Evolutionary conservation across 2,113 vertebrate species (phyloP), one percentile per base, ranked within the genome.

Genomic region (Heloderma charlesbogerti): DNA sequence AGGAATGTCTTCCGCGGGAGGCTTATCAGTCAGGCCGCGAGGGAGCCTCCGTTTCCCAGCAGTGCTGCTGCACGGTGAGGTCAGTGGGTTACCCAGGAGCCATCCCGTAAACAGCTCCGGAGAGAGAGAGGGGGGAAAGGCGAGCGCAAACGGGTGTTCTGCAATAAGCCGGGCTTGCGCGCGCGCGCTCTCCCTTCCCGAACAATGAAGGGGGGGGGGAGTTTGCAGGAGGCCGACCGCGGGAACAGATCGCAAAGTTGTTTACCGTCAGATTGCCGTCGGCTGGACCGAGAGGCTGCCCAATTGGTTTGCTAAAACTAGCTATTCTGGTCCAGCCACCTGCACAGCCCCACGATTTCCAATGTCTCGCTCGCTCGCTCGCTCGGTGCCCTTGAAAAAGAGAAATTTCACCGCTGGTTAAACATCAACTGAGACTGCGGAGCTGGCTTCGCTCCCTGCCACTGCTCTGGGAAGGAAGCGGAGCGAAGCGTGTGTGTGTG

Each of bases 31-130:
- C 88, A 34, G 18, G 31, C 78, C 48, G 60, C 16, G 77, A 13
- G 91, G 95, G 93, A 95, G 93, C 92, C 95, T 95, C 95, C 22
- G 54, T 74, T 96, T 94, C 93, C 93, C 95, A 84, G 94, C 93
- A 96, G 79, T 80, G 91, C 80, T 1, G 67, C 89, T 0, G 2
- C 67, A n/a, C 31, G 0, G 0, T 4, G 95, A 95, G 95, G 94
- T 95, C 96, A 96, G 84, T 88, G 90, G 94, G 84, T 92, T 86
- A 89, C 94, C 85, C 92, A 0, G 85, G 89, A 89, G 94, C 79
- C 66, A 45, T 2, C 82, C 92, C 54, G 1, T 77, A 81, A 91
- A 87, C 95, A 81, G 45, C 87, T 84, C 86, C 0, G 37, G 74
- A 7, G 27, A 81, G 7, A 29, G 79, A 5, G 34, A 31, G 48